Conservation (phyloP, 2,113 vertebrate genomes). For the Nyctibius bracteatus region DNA sequence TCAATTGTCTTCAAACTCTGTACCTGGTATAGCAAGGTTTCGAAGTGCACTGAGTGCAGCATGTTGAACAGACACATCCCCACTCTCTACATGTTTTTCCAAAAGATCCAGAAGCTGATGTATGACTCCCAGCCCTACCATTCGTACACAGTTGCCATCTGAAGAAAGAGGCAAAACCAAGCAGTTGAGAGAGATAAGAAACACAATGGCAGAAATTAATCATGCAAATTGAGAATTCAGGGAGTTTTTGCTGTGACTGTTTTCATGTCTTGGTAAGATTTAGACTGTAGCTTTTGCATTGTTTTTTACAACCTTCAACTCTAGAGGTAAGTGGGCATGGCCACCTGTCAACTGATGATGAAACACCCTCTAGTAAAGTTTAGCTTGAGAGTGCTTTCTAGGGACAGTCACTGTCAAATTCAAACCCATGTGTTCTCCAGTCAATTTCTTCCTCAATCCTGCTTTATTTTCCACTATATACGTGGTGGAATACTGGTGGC, state of each 20-base stretch:
- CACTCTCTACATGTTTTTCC: slow-evolving; percentile 79
- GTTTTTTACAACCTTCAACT: not conserved
- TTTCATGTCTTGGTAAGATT: not conserved
- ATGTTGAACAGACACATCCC: slow-evolving; percentile 82
- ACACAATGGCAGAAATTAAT: not conserved
- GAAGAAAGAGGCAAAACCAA: not conserved
- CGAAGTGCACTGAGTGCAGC: slow-evolving; percentile 85
- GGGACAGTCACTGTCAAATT: not conserved
- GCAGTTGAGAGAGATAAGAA: not conserved
- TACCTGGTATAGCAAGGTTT: slow-evolving; percentile 85
- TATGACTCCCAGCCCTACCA: slow-evolving; percentile 83
- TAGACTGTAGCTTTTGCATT: not conserved
- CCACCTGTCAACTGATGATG: not conserved
- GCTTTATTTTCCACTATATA: not conserved
- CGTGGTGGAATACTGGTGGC: not conserved
- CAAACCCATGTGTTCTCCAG: not conserved
- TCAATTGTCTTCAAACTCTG: too few relatives aligned
- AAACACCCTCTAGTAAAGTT: not conserved
- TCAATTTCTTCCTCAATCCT: not conserved
- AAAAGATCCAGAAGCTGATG: slow-evolving; percentile 83
- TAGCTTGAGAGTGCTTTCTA: not conserved
- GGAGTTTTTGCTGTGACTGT: not conserved
- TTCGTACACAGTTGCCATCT: slow-evolving; percentile 85
- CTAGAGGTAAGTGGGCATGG: not conserved
- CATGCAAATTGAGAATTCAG: not conserved